These are phyloP conservation scores for Rhynchomys soricoides DNA, from an alignment of 2,113 vertebrate species.

Conservation along the genomic window DNA sequence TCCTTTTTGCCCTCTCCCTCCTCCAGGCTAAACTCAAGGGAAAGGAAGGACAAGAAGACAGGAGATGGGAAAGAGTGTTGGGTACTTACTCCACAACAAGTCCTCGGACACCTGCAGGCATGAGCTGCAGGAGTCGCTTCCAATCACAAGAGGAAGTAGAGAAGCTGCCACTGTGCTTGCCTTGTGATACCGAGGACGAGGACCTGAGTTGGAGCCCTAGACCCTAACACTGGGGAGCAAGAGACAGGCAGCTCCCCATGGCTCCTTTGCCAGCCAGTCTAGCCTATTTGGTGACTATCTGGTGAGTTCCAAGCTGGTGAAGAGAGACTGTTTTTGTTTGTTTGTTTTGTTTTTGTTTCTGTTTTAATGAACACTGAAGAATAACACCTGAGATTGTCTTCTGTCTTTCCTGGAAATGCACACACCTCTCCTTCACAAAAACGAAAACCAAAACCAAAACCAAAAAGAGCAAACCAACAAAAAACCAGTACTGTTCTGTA, in stretches of 20 bases:
- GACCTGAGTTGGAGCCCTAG: too few species aligned
- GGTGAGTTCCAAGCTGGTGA: not conserved
- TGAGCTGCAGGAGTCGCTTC: rapidly evolving
- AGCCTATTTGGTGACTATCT: not conserved
- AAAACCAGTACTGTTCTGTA: not conserved
- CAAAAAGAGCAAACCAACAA: too few species aligned
- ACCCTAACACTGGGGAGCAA: not conserved
- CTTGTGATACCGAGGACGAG: not conserved
- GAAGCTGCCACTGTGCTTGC: not conserved
- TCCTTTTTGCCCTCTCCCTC: not conserved
- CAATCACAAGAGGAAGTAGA: not conserved
- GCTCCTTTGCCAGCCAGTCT: not conserved
- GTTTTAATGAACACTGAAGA: not conserved
- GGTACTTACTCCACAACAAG: rapidly evolving
- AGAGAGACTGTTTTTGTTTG: not conserved
- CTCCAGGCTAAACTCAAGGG: not conserved
- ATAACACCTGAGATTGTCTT: not conserved
- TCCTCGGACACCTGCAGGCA: rapidly evolving
- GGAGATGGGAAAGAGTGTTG: too few species aligned
- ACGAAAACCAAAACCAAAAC: not conserved
- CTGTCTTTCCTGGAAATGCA: not conserved
- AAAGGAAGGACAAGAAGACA: too few species aligned
- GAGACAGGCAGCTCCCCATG: not conserved
- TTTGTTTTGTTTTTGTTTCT: not conserved
- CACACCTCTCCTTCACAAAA: not conserved